Percentiles rank a stretch among this genome's conserved stretches.
Evolutionary conservation across 2,113 vertebrate genomes (phyloP).

Genomic region (Poeciliopsis turrubarensis): DNA sequence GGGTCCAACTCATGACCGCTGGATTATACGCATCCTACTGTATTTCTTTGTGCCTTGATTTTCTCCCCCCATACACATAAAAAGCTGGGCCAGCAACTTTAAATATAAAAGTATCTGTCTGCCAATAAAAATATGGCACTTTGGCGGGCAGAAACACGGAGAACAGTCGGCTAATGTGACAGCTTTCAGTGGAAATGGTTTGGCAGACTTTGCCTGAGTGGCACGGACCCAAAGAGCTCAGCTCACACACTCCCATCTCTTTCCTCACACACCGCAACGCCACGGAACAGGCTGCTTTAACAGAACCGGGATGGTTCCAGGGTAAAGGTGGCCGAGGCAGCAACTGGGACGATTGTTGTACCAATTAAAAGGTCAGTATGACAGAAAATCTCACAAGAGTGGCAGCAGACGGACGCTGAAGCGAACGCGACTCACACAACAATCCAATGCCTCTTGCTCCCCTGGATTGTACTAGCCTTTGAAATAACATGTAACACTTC

Average conservation of each 20-base stretch:
- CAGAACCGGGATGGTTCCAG: conserved; percentile 25
- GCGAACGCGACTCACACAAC: conserved; percentile 9
- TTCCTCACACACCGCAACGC: conserved; percentile 32
- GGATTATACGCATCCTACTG: conserved; percentile 17
- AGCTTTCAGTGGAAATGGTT: conserved; percentile 74
- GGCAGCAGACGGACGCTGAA: conserved; percentile 14
- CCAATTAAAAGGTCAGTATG: conserved; percentile 50
- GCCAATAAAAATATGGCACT: conserved; percentile 72
- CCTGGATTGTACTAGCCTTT: not conserved
- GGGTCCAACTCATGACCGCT: not conserved
- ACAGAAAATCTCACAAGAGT: conserved; percentile 9
- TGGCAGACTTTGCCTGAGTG: conserved; percentile 71
- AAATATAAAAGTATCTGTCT: conserved; percentile 55
- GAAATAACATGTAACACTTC: conserved; percentile 17
- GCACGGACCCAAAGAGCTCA: conserved; percentile 63
- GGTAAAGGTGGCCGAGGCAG: conserved; percentile 46
- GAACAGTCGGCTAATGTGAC: conserved; percentile 73
- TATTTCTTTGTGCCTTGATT: conserved; percentile 33
- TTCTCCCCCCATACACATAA: conserved; percentile 24
- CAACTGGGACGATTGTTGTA: conserved; percentile 45
- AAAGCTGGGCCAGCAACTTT: conserved; percentile 53
- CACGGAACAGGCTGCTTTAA: conserved; percentile 42
- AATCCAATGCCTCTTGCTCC: not conserved
- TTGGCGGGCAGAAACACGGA: conserved; percentile 59
- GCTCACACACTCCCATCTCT: conserved; percentile 38